Evolutionary conservation across 2,113 vertebrate genomes (phyloP).

Genomic region (Lanius ludovicianus): DNA sequence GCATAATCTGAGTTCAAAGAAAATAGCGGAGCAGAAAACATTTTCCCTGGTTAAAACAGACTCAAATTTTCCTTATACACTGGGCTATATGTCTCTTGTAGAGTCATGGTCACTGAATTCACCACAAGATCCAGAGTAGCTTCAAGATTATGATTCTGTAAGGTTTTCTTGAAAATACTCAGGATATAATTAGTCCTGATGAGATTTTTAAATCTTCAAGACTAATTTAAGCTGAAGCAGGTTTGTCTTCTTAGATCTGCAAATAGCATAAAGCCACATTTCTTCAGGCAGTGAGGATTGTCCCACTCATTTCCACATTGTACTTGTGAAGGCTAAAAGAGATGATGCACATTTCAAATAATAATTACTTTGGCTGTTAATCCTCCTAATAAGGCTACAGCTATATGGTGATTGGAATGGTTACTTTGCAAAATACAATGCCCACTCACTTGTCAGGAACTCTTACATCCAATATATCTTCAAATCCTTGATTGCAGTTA

Average conservation of each 20-base stretch:
- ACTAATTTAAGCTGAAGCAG: neutral
- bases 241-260: neutral
- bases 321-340: neutral
- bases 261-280: neutral
- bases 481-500: neutral
- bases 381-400: neutral
- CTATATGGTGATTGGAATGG: neutral
- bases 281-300: neutral
- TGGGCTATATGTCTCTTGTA: neutral
- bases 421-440: neutral
- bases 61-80: neutral
- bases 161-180: neutral
- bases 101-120: neutral
- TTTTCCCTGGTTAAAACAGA: conserved; percentile 3
- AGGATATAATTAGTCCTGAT: neutral
- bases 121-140: neutral
- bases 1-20: conserved; percentile 47
- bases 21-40: neutral
- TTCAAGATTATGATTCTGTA: neutral
- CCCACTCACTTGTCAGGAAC: neutral
- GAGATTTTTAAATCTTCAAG: neutral
- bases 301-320: neutral
- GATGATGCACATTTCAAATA: neutral
- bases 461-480: neutral
- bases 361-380: neutral